These are phyloP conservation scores for Ceramica pisi DNA, from an alignment of 2,888 invertebrate species.

Conservation along the genomic window DNA sequence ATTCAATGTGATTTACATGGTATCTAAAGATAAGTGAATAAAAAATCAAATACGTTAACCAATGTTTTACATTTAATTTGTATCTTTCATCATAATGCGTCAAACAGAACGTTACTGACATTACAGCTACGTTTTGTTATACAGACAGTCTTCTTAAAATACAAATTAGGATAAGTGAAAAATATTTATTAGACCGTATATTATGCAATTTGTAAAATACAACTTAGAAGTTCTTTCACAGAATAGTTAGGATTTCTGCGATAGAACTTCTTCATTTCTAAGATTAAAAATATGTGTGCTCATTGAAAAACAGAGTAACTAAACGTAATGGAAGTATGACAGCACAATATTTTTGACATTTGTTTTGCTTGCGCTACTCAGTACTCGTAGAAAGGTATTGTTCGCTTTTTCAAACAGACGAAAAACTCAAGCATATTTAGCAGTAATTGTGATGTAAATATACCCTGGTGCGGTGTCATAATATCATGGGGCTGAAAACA, in stretches of 20 bases:
- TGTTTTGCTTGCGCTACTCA: conserved; percentile 79
- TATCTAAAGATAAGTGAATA: conserved; percentile 7
- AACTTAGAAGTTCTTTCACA: no score
- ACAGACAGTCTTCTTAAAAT: no score
- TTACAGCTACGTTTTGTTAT: conserved; percentile 39
- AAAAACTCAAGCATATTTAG: conserved; percentile 66
- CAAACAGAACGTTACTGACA: conserved; percentile 24
- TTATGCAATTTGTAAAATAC: neutral
- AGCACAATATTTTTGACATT: conserved; percentile 69
- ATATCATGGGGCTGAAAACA: conserved; percentile 78
- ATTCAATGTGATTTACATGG: conserved; percentile 2
- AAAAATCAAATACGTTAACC: neutral
- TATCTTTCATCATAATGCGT: no score
- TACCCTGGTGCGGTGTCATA: conserved; percentile 51
- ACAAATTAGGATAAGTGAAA: neutral
- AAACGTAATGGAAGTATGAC: conserved; percentile 62
- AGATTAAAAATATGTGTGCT: neutral
- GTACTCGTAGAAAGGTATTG: conserved; percentile 70
- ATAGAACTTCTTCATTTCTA: no score
- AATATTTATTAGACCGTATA: neutral
- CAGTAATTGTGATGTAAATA: conserved; percentile 82
- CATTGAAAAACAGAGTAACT: conserved; percentile 14
- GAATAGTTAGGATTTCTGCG: no score
- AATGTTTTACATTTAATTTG: conserved; percentile 42
- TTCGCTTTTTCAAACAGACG: conserved; percentile 71